Evolutionary conservation across 2,797 vertebrate species (phyloP).

Genomic region (Microhierax caerulescens): DNA sequence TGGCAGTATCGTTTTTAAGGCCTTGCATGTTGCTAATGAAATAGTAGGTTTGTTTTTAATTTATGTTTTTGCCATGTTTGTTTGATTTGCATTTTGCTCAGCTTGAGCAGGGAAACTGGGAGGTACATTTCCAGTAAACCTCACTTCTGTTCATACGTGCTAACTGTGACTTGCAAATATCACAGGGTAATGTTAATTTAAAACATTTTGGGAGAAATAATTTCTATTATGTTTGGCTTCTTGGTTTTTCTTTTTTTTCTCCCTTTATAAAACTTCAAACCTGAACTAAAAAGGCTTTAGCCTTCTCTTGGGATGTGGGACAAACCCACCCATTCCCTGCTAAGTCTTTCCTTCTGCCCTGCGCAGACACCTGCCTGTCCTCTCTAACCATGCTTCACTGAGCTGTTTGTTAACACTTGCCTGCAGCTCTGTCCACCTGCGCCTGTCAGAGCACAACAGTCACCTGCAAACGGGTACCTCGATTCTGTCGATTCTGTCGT

Average conservation of each 20-base stretch:
- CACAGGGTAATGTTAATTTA: neutral
- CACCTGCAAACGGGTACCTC: neutral
- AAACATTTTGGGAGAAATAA: neutral
- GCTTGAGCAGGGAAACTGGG: neutral
- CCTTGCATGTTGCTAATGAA: constrained; percentile 6
- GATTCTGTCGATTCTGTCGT: neutral
- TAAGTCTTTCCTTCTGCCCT: neutral
- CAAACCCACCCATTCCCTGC: neutral
- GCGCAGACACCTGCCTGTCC: neutral
- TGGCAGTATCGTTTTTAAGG: constrained; percentile 1
- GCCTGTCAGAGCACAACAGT: neutral
- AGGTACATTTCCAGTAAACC: neutral
- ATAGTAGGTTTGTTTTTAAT: neutral
- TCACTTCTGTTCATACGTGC: neutral
- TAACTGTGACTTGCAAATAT: neutral
- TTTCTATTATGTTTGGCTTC: neutral
- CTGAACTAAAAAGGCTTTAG: neutral
- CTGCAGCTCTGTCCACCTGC: neutral
- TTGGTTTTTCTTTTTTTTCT: neutral
- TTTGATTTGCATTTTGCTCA: constrained; percentile 18
- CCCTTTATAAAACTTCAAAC: neutral
- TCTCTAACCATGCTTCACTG: neutral
- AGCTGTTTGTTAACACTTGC: neutral
- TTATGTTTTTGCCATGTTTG: neutral
- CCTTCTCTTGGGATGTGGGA: neutral